These are phyloP conservation scores for Trissonchulus sp. DNA, from an alignment of 2,888 invertebrate species.

Conservation along the genomic window DNA sequence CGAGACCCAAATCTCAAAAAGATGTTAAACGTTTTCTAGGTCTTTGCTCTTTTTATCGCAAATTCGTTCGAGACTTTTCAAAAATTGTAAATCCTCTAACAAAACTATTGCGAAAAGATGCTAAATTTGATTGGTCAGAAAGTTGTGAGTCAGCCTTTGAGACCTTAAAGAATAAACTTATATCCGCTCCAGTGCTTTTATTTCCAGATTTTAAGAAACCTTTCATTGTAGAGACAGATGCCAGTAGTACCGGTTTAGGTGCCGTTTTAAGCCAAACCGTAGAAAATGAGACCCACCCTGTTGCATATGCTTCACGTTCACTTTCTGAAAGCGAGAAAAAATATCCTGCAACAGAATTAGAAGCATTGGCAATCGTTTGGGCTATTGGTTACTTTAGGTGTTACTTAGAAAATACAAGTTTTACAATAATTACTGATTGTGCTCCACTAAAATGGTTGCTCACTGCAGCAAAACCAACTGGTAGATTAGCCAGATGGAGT, in stretches of 20 bases:
- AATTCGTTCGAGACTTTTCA: background rate
- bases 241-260: conserved; percentile 6
- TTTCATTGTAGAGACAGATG: conserved; percentile 21
- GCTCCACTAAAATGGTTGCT: conserved; percentile 2
- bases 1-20: background rate
- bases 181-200: background rate
- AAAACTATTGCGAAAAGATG: background rate
- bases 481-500: background rate
- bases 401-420: background rate
- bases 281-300: background rate
- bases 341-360: conserved; percentile 7
- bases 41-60: background rate
- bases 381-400: conserved; percentile 7
- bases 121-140: background rate
- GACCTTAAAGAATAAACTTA: conserved; percentile 10
- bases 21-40: conserved; percentile 20
- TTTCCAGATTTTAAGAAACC: conserved; percentile 26
- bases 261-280: conserved; percentile 18
- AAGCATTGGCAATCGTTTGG: conserved; percentile 18
- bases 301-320: conserved; percentile 19
- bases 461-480: background rate
- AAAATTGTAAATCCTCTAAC: background rate
- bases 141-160: background rate
- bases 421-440: conserved; percentile 21
- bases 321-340: conserved; percentile 13